A percentile compares a stretch with the other conserved stretches of the same genome.
phyloP scores from a whole-genome alignment of 2,888 invertebrate genomes.

The Lumbricus terrestris region DNA sequence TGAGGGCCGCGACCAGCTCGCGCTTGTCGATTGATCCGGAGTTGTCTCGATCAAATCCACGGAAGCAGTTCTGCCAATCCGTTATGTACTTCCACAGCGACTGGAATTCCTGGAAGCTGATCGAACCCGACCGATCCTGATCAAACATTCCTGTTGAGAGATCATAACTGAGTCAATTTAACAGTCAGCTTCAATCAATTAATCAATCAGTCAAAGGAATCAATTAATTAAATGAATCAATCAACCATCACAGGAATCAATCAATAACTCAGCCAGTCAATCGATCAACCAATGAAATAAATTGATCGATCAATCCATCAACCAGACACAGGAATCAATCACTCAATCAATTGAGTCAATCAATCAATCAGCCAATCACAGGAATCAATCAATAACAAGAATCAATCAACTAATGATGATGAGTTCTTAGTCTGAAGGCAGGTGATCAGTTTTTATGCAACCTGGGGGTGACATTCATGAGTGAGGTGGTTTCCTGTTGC shows the following conservation, averaged over 20 bases:
- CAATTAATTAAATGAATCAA: background rate
- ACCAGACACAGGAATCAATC: background rate
- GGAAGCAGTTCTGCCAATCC: constrained; percentile 95
- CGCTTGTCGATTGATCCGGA: constrained; percentile 81
- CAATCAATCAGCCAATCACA: background rate
- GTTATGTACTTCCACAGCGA: constrained; percentile 96
- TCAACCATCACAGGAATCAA: too few species aligned
- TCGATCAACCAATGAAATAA: too few species aligned
- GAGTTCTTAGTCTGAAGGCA: too few species aligned
- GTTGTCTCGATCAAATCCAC: constrained; percentile 87
- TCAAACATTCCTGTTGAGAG: constrained; percentile 76
- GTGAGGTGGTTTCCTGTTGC: too few species aligned
- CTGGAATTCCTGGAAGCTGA: constrained; percentile 91
- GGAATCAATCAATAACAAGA: too few species aligned
- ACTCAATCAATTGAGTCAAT: too few species aligned
- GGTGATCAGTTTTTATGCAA: too few species aligned
- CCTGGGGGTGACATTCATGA: too few species aligned
- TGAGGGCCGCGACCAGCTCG: constrained; percentile 86
- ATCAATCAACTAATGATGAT: too few species aligned
- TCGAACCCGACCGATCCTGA: constrained; percentile 80
- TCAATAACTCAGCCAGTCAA: too few species aligned
- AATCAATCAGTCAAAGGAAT: background rate
- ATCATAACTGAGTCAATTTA: background rate
- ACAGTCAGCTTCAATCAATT: background rate
- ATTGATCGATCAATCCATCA: too few species aligned